These are phyloP conservation scores for Seira ritae DNA, from an alignment of 2,888 invertebrate species.

Conservation along the genomic window DNA sequence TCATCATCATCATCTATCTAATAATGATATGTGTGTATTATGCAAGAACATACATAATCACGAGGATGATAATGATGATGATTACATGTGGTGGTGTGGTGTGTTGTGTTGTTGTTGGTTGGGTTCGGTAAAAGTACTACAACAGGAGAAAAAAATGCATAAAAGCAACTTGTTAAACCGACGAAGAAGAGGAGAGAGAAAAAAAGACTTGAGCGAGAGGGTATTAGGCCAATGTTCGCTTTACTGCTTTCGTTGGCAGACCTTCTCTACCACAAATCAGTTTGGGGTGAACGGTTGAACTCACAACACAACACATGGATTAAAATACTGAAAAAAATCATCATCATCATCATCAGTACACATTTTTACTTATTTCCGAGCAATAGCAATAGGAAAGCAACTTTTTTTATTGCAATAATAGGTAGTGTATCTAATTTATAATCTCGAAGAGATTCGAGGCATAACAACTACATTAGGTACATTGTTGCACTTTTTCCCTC, in stretches of 20 bases:
- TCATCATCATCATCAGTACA: too few species aligned
- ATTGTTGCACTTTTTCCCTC: too few species aligned
- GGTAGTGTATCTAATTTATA: too few species aligned
- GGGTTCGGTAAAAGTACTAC: constrained; percentile 11
- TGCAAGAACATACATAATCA: constrained; percentile 13
- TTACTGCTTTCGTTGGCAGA: constrained; percentile 58
- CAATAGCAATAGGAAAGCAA: too few species aligned
- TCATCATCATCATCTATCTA: too few species aligned
- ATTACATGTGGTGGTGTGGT: not conserved
- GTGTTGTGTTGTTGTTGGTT: not conserved
- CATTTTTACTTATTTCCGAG: too few species aligned
- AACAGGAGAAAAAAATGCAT: too few species aligned
- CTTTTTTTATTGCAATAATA: too few species aligned
- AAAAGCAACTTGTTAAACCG: constrained; percentile 10
- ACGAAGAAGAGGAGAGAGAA: not conserved
- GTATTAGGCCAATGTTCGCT: constrained; percentile 65
- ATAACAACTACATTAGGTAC: too few species aligned
- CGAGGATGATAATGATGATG: not conserved
- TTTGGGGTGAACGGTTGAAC: constrained; percentile 62
- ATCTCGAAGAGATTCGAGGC: too few species aligned
- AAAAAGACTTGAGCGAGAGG: constrained; percentile 40
- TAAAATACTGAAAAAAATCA: too few species aligned
- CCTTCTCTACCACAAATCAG: constrained; percentile 63
- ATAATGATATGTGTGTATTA: constrained; percentile 33
- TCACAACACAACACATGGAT: not conserved